Evolutionary conservation across 2,888 invertebrate species (phyloP).

Genomic region (Acrobasis repandana): DNA sequence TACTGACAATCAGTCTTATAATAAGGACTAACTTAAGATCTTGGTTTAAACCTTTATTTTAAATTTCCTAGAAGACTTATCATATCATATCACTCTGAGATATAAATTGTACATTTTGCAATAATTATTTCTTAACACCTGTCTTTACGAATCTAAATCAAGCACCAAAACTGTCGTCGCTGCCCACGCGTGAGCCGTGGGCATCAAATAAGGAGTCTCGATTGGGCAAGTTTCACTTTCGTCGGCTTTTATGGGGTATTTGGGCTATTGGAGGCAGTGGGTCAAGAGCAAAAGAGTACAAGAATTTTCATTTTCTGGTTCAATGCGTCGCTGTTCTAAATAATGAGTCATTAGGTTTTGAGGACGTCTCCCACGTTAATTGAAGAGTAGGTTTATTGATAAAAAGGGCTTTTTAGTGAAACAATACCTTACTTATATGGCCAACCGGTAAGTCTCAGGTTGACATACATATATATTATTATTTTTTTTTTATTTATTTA

Average conservation of each 20-base stretch:
- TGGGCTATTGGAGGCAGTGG: slow-evolving; percentile 13
- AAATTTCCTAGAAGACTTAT: no score
- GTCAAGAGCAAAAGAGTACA: slow-evolving; percentile 5
- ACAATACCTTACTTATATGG: no score
- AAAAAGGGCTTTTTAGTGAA: background rate
- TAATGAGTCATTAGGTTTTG: slow-evolving; percentile 8
- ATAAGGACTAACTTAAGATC: no score
- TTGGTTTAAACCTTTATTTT: no score
- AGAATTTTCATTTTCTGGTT: slow-evolving; percentile 4
- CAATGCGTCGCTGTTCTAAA: background rate
- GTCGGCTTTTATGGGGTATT: slow-evolving; percentile 14
- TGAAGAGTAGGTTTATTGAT: background rate
- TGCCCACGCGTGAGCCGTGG: slow-evolving; percentile 10
- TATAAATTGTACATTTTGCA: background rate
- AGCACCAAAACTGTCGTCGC: slow-evolving; percentile 10
- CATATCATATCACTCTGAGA: no score
- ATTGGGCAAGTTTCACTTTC: slow-evolving; percentile 15
- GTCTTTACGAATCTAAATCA: background rate
- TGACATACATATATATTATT: no score
- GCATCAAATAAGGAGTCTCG: slow-evolving; percentile 11
- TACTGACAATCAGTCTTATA: no score
- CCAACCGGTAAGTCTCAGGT: no score
- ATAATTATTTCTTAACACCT: background rate
- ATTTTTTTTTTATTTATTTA: no score
- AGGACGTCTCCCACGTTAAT: background rate